These are phyloP conservation scores for Pangasianodon hypophthalmus DNA, from an alignment of 2,113 vertebrate genomes.

Conservation along the genomic window DNA sequence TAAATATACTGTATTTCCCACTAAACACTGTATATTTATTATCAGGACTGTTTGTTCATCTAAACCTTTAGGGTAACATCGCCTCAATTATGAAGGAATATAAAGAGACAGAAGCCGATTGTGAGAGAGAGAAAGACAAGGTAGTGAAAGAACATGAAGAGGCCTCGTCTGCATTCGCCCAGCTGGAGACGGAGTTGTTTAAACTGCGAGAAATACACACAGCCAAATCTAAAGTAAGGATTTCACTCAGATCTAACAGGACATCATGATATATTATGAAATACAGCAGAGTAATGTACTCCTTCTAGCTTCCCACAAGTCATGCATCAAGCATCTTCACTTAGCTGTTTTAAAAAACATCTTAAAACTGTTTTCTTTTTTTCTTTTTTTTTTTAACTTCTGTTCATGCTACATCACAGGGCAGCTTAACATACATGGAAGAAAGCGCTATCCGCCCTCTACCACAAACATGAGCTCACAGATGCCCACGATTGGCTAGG, in stretches of 20 bases:
- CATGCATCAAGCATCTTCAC: background rate
- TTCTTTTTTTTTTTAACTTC: too few species aligned
- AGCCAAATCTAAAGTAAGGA: conserved; percentile 55
- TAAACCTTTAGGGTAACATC: conserved; percentile 59
- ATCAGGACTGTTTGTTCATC: conserved; percentile 24
- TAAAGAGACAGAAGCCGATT: conserved; percentile 44
- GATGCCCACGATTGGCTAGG: background rate
- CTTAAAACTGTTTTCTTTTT: too few species aligned
- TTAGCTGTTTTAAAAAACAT: background rate
- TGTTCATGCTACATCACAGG: background rate
- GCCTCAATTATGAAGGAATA: conserved; percentile 44
- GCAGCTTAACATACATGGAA: background rate
- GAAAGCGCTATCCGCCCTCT: background rate
- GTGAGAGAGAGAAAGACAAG: conserved; percentile 54
- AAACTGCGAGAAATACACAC: conserved; percentile 52
- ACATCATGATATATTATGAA: background rate
- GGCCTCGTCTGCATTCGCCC: conserved; percentile 37
- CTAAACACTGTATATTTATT: background rate
- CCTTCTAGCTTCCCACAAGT: background rate
- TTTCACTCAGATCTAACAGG: background rate
- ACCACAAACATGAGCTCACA: background rate
- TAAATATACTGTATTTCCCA: background rate
- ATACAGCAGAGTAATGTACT: background rate
- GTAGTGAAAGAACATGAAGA: conserved; percentile 61
- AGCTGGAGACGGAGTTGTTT: conserved; percentile 62